Base-by-base conservation (phyloP, 2,113 vertebrate genomes). In the Clarias macrocephalus region DNA sequence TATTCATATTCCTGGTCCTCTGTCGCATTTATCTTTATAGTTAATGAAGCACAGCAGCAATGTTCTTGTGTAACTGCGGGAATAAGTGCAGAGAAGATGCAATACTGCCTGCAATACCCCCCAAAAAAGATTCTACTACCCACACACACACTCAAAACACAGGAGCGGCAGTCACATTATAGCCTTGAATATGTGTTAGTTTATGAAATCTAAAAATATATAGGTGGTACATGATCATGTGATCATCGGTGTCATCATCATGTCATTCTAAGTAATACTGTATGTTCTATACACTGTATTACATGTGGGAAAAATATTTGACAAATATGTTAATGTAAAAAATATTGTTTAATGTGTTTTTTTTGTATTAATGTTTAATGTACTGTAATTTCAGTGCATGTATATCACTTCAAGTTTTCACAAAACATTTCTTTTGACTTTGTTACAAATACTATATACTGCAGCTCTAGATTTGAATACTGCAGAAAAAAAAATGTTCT, bases 1-100 rank as follows among this genome's bases (percentile, higher is more conserved):
- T 82, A 52, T 86, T 86, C 85, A 80, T 81, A n/a, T 80, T 73
- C 57, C 57, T 48, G 33, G 6, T 86, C 54, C 77, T 81, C 65
- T 57, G 65, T 54, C 16, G 54, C 77, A 86, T 65, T 81, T 70
- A 80, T 70, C 65, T 60, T 86, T 60, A 70, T 54, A 86, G 63
- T 70, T 66, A 86, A 66, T 70, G 85, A 68, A 86, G 77, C 85
- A 81, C 23, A 85, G 84, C 9, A 21, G 60, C 23, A 77, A 52
- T 77, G 70, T 66, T 48, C 25, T 9, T 80, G 82, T 84, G 68
- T 62, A 81, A 80, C 75, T 73, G 80, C 62, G 68, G 23, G 54
- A 60, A 66, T 86, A 56, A 77, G 54, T 77, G 33, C 66, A 48
- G 42, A 81, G 48, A 70, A 86, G 62, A 25, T 60, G 28, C 77